phyloP scores from a whole-genome alignment of 2,797 vertebrate genomes.

The Mormyrops attenuatus region DNA sequence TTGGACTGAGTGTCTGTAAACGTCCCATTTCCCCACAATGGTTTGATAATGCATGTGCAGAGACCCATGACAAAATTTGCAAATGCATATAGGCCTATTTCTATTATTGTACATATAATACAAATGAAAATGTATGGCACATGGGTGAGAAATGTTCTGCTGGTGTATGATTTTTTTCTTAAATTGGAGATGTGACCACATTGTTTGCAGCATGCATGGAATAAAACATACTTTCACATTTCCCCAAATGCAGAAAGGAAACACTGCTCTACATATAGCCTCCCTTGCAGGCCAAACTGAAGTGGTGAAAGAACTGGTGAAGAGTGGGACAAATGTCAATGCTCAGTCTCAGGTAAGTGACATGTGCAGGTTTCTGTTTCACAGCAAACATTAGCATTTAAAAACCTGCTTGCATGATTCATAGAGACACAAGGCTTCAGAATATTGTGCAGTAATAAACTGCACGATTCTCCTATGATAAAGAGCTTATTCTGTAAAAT shows the following conservation, averaged over 20 bases:
- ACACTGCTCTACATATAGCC: conserved; percentile 94
- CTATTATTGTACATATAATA: neutral
- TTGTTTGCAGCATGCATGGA: neutral
- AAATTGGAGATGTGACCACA: neutral
- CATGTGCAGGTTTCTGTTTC: neutral
- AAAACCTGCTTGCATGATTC: neutral
- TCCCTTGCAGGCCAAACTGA: conserved; percentile 92
- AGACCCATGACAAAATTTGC: neutral
- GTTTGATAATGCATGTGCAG: neutral
- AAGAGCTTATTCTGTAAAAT: neutral
- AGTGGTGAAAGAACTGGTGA: conserved; percentile 88
- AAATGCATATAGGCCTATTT: neutral
- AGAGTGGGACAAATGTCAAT: conserved; percentile 83
- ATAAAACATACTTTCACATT: neutral
- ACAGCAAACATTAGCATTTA: neutral
- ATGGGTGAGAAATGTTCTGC: neutral
- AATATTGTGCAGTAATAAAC: neutral
- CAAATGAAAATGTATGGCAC: neutral
- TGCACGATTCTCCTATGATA: neutral
- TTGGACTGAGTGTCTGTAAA: neutral
- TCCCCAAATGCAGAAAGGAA: conserved; percentile 82
- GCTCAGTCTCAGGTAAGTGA: conserved; percentile 89
- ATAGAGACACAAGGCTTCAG: neutral
- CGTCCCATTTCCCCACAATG: neutral
- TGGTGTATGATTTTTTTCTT: neutral